Evolutionary conservation across 2,888 invertebrate genomes (phyloP).

Genomic region (Athalia circularis): DNA sequence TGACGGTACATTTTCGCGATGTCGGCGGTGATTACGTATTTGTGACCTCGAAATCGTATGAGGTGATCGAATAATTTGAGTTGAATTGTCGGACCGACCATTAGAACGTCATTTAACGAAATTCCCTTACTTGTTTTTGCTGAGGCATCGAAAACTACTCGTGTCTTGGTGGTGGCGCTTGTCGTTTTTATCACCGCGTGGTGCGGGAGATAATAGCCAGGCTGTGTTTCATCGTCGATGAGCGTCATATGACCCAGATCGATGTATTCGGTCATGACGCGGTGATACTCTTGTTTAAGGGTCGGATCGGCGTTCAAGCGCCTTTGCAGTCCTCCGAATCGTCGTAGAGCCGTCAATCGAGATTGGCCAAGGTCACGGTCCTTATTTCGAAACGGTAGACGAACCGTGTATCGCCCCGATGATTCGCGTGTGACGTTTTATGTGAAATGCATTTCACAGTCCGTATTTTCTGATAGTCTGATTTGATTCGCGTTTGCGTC

Average conservation of each 20-base stretch:
- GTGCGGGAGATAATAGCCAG: slow-evolving; percentile 51
- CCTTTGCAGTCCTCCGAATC: slow-evolving; percentile 43
- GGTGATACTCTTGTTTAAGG: slow-evolving; percentile 47
- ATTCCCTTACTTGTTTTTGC: slow-evolving; percentile 43
- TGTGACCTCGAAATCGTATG: slow-evolving; percentile 33
- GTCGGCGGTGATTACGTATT: slow-evolving; percentile 40
- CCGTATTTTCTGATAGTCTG: slow-evolving; percentile 6
- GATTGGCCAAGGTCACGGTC: slow-evolving; percentile 46
- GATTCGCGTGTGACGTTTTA: slow-evolving; percentile 43
- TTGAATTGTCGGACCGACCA: slow-evolving; percentile 39
- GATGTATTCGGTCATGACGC: slow-evolving; percentile 50
- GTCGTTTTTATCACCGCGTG: slow-evolving; percentile 51
- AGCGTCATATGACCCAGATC: slow-evolving; percentile 48
- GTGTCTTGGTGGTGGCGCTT: slow-evolving; percentile 46
- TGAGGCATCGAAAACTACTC: slow-evolving; percentile 49
- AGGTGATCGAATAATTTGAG: slow-evolving; percentile 28
- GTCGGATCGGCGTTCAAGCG: slow-evolving; percentile 34
- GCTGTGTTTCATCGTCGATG: slow-evolving; percentile 13
- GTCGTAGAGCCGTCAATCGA: slow-evolving; percentile 44
- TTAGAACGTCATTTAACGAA: slow-evolving; percentile 39
- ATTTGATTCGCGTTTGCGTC: not conserved
- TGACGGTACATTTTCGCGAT: too few relatives aligned
- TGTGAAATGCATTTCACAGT: slow-evolving; percentile 30
- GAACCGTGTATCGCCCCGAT: slow-evolving; percentile 44
- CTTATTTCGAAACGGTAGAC: slow-evolving; percentile 46